Percentiles rank a stretch among this genome's conserved stretches.
Conservation (phyloP, 2,113 vertebrate species). For the Gavialis gangeticus region DNA sequence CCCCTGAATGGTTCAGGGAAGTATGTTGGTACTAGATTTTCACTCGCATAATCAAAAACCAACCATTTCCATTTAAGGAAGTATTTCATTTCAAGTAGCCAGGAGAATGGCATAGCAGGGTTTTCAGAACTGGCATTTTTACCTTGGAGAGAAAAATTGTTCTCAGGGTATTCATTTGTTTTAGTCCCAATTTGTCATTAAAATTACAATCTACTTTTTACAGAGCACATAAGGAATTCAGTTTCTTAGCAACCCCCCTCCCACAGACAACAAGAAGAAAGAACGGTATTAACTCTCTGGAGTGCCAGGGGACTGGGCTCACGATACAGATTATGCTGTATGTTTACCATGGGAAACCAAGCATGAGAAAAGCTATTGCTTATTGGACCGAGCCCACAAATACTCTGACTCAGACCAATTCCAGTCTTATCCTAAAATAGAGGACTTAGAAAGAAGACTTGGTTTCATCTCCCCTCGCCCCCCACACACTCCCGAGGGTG, state of each 20-base stretch:
- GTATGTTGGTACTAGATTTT: background rate
- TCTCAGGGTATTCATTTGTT: background rate
- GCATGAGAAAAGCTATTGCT: constrained; percentile 27
- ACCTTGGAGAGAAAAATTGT: background rate
- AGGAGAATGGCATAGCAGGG: background rate
- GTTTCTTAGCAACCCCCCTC: constrained; percentile 78
- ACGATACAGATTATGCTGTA: constrained; percentile 32
- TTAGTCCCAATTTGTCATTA: constrained; percentile 35
- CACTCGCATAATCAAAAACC: background rate
- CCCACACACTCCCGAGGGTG: too few relatives aligned
- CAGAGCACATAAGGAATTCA: constrained; percentile 59
- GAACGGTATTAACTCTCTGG: constrained; percentile 57
- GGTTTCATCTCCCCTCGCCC: background rate
- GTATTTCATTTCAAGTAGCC: background rate
- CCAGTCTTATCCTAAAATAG: background rate
- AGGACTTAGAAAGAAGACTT: background rate
- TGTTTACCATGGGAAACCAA: constrained; percentile 1
- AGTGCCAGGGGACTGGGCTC: constrained; percentile 48
- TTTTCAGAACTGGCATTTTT: background rate
- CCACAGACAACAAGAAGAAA: constrained; percentile 64
- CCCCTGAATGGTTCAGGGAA: background rate
- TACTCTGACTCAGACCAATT: background rate
- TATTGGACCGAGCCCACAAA: background rate
- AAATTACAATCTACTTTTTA: constrained; percentile 57
- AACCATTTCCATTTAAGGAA: background rate